Percentiles rank a stretch among this genome's conserved stretches.
phyloP scores from a whole-genome alignment of 2,888 invertebrate species.

The Monochamus alternatus region DNA sequence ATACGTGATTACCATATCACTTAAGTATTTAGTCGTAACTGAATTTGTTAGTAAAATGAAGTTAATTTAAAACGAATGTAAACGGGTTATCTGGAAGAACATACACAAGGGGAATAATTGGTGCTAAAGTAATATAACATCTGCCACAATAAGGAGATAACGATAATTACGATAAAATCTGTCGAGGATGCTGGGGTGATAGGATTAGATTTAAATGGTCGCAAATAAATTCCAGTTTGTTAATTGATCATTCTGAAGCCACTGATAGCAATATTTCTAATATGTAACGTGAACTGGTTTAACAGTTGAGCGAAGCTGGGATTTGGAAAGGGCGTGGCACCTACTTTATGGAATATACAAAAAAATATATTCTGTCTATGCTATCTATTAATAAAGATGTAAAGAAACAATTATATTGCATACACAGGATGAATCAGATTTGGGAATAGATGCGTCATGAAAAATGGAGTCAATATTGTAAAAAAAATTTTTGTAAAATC shows the following conservation, averaged over 20 bases:
- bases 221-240: conserved; percentile 18
- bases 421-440: too few species aligned
- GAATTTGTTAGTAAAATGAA: conserved; percentile 36
- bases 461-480: too few species aligned
- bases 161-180: conserved; percentile 23
- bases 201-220: conserved; percentile 27
- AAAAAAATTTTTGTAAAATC: too few species aligned
- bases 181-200: conserved; percentile 18
- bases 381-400: too few species aligned
- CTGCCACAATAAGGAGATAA: conserved; percentile 19
- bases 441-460: too few species aligned
- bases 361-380: too few species aligned
- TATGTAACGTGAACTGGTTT: not conserved
- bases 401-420: too few species aligned
- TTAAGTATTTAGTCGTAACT: conserved; percentile 36
- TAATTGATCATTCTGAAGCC: conserved; percentile 20
- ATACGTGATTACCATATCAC: conserved; percentile 30
- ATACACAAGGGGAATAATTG: conserved; percentile 17
- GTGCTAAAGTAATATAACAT: conserved; percentile 22
- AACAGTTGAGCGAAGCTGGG: too few species aligned
- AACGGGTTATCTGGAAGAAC: conserved; percentile 13
- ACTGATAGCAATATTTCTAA: conserved; percentile 12
- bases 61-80: conserved; percentile 15
- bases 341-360: too few species aligned
- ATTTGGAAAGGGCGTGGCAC: too few species aligned